A percentile compares a stretch with the other conserved stretches of the same genome.
phyloP scores from a whole-genome alignment of 2,888 invertebrate species.

The Phaedon cochleariae region DNA sequence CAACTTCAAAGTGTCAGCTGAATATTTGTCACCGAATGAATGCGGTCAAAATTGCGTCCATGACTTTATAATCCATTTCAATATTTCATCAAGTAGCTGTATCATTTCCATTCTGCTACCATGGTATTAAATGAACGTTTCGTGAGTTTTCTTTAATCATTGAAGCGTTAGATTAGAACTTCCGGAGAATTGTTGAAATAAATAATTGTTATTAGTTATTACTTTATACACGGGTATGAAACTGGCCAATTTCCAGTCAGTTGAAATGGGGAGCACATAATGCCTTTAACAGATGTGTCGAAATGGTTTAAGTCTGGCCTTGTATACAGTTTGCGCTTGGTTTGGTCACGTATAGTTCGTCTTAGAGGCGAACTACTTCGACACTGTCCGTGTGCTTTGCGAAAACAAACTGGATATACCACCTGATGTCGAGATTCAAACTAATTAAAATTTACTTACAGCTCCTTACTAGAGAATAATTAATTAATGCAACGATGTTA shows the following conservation, averaged over 20 bases:
- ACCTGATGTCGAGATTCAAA: slow-evolving; percentile 1
- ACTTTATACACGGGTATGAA: background rate
- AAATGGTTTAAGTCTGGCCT: background rate
- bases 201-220: too few species aligned
- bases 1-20: too few species aligned
- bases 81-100: too few species aligned
- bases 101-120: too few species aligned
- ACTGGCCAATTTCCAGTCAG: background rate
- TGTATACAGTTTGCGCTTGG: background rate
- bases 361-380: too few species aligned
- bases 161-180: too few species aligned
- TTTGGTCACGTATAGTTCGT: background rate
- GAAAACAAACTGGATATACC: background rate
- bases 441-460: slow-evolving; percentile 11
- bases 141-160: too few species aligned
- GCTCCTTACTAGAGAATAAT: slow-evolving; percentile 1
- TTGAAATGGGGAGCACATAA: background rate
- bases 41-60: too few species aligned
- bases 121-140: too few species aligned
- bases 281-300: background rate
- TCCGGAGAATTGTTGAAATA: too few species aligned
- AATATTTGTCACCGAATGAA: too few species aligned
- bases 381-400: background rate
- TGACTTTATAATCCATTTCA: too few species aligned
- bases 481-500: slow-evolving; percentile 4